Percentiles rank a stretch among this genome's conserved stretches.
These are phyloP conservation scores for Amiota communis DNA, from an alignment of 2,888 invertebrate genomes.

Conservation along the genomic window DNA sequence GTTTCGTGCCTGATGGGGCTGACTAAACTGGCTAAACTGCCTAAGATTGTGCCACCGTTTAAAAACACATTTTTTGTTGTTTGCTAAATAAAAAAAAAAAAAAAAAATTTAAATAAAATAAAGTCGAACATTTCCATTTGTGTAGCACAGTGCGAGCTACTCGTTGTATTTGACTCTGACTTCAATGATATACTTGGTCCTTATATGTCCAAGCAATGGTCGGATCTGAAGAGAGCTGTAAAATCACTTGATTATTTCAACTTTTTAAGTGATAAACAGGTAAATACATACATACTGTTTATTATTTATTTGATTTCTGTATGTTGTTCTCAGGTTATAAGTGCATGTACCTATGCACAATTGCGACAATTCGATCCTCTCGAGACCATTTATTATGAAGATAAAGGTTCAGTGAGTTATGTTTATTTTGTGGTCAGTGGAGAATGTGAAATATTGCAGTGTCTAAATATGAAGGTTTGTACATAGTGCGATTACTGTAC, in stretches of 20 bases:
- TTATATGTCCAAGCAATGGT: conserved; percentile 66
- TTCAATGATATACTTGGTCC: conserved; percentile 72
- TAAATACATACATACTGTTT: conserved; percentile 31
- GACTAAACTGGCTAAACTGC: background rate
- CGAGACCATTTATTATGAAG: conserved; percentile 67
- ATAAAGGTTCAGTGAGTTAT: conserved; percentile 62
- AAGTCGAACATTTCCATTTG: conserved; percentile 42
- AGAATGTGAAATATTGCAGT: conserved; percentile 70
- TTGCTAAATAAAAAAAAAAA: conserved; percentile 26
- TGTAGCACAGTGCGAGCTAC: conserved; percentile 77
- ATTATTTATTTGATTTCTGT: background rate
- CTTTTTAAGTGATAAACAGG: conserved; percentile 63
- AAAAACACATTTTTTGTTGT: conserved; percentile 29
- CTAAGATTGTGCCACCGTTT: conserved; percentile 8
- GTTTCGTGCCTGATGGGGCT: background rate
- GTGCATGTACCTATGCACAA: conserved; percentile 58
- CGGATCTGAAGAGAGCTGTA: conserved; percentile 63
- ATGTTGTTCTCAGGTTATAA: conserved; percentile 47
- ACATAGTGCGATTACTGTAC: background rate
- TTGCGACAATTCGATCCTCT: conserved; percentile 67
- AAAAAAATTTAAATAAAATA: too few relatives aligned
- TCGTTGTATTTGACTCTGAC: conserved; percentile 77
- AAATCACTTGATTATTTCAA: conserved; percentile 68
- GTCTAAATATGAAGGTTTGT: conserved; percentile 56
- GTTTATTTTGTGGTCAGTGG: conserved; percentile 71